These are phyloP conservation scores for Prionailurus viverrinus DNA, from an alignment of 2,113 vertebrate genomes.

Conservation along the genomic window DNA sequence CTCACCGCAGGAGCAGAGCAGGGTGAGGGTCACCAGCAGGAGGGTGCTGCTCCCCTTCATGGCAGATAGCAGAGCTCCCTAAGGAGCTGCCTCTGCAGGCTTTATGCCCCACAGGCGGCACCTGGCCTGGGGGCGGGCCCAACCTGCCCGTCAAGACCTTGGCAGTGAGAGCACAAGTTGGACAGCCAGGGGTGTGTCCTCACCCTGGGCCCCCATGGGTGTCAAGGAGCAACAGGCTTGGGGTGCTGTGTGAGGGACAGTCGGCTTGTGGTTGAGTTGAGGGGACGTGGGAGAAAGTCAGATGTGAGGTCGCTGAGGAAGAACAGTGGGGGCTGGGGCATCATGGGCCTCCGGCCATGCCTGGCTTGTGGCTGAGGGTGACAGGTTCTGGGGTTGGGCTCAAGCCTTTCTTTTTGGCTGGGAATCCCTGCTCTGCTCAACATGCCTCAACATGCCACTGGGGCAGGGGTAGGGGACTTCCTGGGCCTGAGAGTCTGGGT, in stretches of 20 bases:
- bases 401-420: neutral
- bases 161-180: neutral
- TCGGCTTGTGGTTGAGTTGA: neutral
- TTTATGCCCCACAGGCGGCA: constrained; percentile 49
- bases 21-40: neutral
- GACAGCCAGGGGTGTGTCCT: neutral
- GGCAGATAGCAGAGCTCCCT: rapidly evolving
- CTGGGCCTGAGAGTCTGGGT: rapidly evolving
- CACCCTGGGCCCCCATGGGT: neutral
- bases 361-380: neutral
- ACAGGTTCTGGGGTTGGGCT: neutral
- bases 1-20: constrained; percentile 64
- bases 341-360: neutral
- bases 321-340: neutral
- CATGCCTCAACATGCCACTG: neutral
- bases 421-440: neutral
- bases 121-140: neutral
- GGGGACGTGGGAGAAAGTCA: rapidly evolving
- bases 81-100: neutral
- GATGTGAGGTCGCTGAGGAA: neutral
- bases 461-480: rapidly evolving
- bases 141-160: neutral
- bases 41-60: constrained; percentile 57
- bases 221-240: neutral
- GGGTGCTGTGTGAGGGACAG: neutral